Evolutionary conservation across 2,888 invertebrate species (phyloP).

Genomic region (Aleiodes alternator): DNA sequence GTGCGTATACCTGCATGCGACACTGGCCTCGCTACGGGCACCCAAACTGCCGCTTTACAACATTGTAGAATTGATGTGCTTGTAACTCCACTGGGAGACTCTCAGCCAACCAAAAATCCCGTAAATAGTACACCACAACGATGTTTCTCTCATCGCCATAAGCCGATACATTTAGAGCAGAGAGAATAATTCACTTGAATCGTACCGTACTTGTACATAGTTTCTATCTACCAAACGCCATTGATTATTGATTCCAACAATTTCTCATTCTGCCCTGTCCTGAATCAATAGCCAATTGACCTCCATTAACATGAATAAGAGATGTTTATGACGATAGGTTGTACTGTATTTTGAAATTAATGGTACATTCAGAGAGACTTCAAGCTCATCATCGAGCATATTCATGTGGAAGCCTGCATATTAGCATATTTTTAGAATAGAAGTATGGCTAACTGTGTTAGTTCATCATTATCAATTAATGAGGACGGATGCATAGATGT

Average conservation of each 20-base stretch:
- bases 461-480: conserved; percentile 22
- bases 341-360: not conserved
- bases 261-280: not conserved
- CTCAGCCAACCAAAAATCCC: conserved; percentile 23
- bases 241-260: not conserved
- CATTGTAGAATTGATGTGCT: conserved; percentile 19
- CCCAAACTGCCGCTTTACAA: not conserved
- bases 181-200: conserved; percentile 20
- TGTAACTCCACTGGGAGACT: conserved; percentile 2
- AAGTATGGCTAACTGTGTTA: not conserved
- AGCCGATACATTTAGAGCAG: conserved; percentile 7
- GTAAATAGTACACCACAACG: not conserved
- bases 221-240: not conserved
- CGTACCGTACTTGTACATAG: conserved; percentile 1
- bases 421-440: not conserved
- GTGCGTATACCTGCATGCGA: conserved; percentile 44
- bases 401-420: not conserved
- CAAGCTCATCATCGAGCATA: conserved; percentile 16
- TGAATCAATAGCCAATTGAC: conserved; percentile 9
- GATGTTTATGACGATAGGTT: conserved; percentile 14
- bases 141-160: not conserved
- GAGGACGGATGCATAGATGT: conserved; percentile 4
- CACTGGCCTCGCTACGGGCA: conserved; percentile 21
- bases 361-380: not conserved
- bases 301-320: conserved; percentile 12